Conservation (phyloP, 2,113 vertebrate species). For the Peucedramus taeniatus region DNA sequence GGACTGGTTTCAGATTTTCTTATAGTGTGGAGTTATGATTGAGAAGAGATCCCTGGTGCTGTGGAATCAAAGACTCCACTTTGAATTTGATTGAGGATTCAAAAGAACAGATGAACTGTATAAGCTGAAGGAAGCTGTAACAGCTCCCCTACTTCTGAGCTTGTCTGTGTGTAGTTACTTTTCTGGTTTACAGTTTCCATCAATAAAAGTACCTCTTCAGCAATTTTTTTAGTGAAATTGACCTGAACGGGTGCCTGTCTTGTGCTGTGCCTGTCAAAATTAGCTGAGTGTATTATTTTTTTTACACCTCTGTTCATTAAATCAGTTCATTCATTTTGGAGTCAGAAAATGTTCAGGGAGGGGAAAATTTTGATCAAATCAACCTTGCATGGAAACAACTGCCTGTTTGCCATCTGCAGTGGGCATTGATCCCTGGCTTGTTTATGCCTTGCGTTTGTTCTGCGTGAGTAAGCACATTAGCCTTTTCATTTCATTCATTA, state of each 20-base stretch:
- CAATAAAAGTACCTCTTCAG: background rate
- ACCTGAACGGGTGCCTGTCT: background rate
- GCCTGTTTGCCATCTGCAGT: constrained; percentile 66
- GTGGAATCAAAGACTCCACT: rapidly evolving
- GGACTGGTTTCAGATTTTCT: background rate
- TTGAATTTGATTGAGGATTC: rapidly evolving
- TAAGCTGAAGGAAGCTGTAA: background rate
- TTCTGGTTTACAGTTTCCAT: background rate
- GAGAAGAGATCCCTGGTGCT: background rate
- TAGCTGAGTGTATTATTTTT: background rate
- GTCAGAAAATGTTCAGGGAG: background rate
- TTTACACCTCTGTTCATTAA: background rate
- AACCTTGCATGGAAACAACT: constrained; percentile 21
- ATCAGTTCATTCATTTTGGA: background rate
- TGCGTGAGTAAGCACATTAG: constrained; percentile 66
- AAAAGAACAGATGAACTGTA: background rate
- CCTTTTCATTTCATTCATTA: constrained; percentile 74
- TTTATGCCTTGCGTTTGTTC: constrained; percentile 61
- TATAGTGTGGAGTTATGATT: rapidly evolving
- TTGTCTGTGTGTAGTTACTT: background rate
- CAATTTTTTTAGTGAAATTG: background rate
- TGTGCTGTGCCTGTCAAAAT: background rate
- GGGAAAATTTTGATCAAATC: constrained; percentile 20
- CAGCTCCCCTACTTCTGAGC: background rate
- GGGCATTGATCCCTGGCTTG: constrained; percentile 62